Evolutionary conservation across 2,797 vertebrate genomes (phyloP), one percentile per base, ranked within the genome.

Genomic region (Brachyalestes nurse): DNA sequence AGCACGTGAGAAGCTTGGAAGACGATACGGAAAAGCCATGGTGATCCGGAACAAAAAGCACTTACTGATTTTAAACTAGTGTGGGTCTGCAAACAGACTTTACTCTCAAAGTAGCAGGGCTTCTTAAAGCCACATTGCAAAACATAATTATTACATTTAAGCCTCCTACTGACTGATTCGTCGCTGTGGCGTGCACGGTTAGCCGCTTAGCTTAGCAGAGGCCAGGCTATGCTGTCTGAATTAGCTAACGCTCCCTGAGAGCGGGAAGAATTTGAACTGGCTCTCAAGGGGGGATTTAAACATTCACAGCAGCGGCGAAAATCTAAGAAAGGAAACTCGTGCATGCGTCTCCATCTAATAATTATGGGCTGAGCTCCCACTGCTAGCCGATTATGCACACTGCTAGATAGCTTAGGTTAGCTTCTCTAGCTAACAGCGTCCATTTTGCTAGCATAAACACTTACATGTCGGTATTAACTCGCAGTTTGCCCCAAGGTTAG

Each of bases 391-490:
- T 47, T 17, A 66, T 3, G 17, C 55, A 25, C 21, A 55, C 10
- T 60, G 72, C 64, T 69, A 69, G 42, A 25, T 67, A 17, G 74
- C 69, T 72, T 57, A 17, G 74, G 61, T 72, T 57, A 81, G 65
- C 72, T 19, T 19, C 16, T 88, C 21, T 71, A 74, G 40, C 23
- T 84, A 81, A 47, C 66, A 83, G 58, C 40, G 23, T 69, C 38
- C 55, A 5, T 6, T 47, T 57, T 38, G 10, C 23, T 23, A 2
- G 12, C 4, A 13, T 23, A 38, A 73, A 28, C 34, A 87, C 87
- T 88, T 83, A 88, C 87, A 88, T 88, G 64, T 86, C 82, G 79
- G 57, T 49, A 60, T 84, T 53, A 78, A 60, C 74, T 78, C 78
- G 60, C 55, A 21, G 72, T 67, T 72, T 75, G 58, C 74, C 28